These are phyloP conservation scores for Clytia hemisphaerica DNA, from an alignment of 30 jellyfish, hydroid and myxozoan genomes.

Conservation along the genomic window DNA sequence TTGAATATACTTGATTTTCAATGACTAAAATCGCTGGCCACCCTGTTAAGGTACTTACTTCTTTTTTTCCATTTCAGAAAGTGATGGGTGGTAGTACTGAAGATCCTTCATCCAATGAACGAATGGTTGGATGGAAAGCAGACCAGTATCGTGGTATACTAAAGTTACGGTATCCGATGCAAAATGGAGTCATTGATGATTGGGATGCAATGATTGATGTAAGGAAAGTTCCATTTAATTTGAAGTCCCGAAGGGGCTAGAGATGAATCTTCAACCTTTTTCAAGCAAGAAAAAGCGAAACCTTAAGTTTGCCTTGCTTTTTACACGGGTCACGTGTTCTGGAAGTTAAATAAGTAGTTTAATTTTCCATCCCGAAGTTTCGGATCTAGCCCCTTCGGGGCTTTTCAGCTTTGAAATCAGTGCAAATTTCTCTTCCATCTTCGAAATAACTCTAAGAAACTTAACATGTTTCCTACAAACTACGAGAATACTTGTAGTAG, in stretches of 20 bases:
- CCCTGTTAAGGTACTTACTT: too few species aligned
- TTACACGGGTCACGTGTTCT: too few species aligned
- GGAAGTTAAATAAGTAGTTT: too few species aligned
- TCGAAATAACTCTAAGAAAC: too few species aligned
- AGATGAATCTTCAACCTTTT: background rate
- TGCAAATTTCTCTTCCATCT: background rate
- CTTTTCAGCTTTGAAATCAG: constrained; percentile 1
- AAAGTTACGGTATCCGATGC: constrained; percentile 70
- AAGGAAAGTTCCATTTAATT: background rate
- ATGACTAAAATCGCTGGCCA: too few species aligned
- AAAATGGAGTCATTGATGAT: constrained; percentile 68
- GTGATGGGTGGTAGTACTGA: constrained; percentile 34
- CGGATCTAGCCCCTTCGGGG: background rate
- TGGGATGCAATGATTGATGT: constrained; percentile 93
- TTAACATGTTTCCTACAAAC: too few species aligned
- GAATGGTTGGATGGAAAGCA: constrained; percentile 73
- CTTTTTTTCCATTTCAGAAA: constrained; percentile 34
- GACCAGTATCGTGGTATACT: constrained; percentile 69
- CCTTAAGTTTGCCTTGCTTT: too few species aligned
- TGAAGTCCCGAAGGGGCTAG: background rate
- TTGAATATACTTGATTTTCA: too few species aligned
- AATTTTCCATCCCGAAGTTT: too few species aligned
- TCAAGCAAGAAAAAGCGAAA: too few species aligned
- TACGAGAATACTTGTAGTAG: too few species aligned
- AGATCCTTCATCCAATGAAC: constrained; percentile 11